Evolutionary conservation across 2,113 vertebrate genomes (phyloP).

Genomic region (Engystomops pustulosus): DNA sequence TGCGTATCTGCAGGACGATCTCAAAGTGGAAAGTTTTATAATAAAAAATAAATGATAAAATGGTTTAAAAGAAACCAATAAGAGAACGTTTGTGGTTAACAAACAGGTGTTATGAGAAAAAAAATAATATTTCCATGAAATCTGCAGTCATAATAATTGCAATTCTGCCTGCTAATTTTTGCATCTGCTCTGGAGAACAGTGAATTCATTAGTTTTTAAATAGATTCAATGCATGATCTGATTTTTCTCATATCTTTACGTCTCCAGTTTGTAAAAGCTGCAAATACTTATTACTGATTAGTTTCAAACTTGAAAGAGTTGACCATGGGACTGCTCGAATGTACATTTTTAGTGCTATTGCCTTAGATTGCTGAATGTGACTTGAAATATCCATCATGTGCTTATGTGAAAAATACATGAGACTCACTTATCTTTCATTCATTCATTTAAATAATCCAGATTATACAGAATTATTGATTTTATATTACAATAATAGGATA

Average conservation of each 20-base stretch:
- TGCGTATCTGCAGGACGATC: too few relatives aligned
- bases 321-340: background rate
- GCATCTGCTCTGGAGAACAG: conserved; percentile 4
- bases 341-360: background rate
- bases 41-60: too few relatives aligned
- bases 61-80: too few relatives aligned
- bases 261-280: conserved; percentile 16
- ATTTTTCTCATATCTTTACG: conserved; percentile 29
- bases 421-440: background rate
- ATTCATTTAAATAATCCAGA: background rate
- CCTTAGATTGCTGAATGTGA: background rate
- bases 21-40: too few relatives aligned
- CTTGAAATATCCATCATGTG: background rate
- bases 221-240: conserved; percentile 37
- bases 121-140: conserved; percentile 27
- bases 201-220: conserved; percentile 51
- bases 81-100: too few relatives aligned
- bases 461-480: background rate
- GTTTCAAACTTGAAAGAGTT: conserved; percentile 32
- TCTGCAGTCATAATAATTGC: conserved; percentile 28
- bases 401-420: background rate
- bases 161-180: conserved; percentile 14
- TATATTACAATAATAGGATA: background rate
- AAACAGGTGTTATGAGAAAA: too few relatives aligned
- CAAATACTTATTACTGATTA: conserved; percentile 45